Percentiles rank a stretch among this genome's conserved stretches.
phyloP scores from a whole-genome alignment of 1,140 invertebrate genomes.

The Hypsibius dujardini region DNA sequence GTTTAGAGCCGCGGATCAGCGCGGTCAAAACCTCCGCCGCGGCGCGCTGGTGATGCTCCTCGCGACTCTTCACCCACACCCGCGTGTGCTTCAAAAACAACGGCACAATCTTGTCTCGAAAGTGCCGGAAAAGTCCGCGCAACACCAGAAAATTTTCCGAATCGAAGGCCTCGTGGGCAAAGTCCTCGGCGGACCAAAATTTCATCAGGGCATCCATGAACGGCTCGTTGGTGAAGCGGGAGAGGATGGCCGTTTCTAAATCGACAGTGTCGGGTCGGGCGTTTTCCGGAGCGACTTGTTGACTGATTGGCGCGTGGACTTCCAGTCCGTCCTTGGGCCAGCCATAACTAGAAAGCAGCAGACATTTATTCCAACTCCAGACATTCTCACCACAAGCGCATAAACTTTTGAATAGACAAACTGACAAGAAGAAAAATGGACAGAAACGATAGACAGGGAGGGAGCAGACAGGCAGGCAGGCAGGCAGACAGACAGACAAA shows the following conservation, averaged over 20 bases:
- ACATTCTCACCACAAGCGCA: too few relatives aligned
- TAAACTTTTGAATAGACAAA: too few relatives aligned
- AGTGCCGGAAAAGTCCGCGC: conserved; percentile 57
- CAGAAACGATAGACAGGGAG: too few relatives aligned
- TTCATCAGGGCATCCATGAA: conserved; percentile 54
- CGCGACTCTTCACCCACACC: conserved; percentile 45
- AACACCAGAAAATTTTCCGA: conserved; percentile 47
- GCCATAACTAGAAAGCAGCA: conserved; percentile 41
- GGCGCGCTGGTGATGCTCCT: conserved; percentile 61
- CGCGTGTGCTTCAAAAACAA: conserved; percentile 47
- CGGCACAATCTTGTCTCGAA: conserved; percentile 46
- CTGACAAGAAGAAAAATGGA: too few relatives aligned
- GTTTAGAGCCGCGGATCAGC: conserved; percentile 55
- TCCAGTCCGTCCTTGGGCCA: conserved; percentile 51
- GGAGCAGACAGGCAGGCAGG: too few relatives aligned
- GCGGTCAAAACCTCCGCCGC: conserved; percentile 55
- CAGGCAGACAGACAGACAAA: too few relatives aligned
- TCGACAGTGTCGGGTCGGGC: conserved; percentile 30
- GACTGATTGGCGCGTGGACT: conserved; percentile 42
- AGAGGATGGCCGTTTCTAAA: conserved; percentile 44
- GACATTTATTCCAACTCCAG: too few relatives aligned
- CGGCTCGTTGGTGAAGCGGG: conserved; percentile 47
- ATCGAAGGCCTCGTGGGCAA: conserved; percentile 61
- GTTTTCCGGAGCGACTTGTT: conserved; percentile 44
- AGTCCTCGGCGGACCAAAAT: conserved; percentile 65